These are phyloP conservation scores for Lepidocolaptes lacrymiger DNA, from an alignment of 2,797 vertebrate species.

Conservation along the genomic window DNA sequence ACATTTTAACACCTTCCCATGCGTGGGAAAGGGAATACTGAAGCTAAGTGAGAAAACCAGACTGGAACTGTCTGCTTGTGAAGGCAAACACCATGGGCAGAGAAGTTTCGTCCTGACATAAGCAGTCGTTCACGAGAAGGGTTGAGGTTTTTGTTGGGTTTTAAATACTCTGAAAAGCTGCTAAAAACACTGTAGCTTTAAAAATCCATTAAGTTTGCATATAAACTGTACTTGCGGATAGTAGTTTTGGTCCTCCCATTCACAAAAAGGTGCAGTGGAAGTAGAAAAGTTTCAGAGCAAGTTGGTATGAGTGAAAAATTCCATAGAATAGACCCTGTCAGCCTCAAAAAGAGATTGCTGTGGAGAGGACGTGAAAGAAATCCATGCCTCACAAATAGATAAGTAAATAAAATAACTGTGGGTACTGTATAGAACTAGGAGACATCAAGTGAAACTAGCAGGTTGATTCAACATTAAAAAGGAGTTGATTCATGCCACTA, in stretches of 20 bases:
- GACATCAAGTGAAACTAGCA: background rate
- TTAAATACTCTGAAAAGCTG: background rate
- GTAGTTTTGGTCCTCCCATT: background rate
- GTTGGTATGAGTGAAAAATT: background rate
- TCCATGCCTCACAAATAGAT: background rate
- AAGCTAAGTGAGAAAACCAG: background rate
- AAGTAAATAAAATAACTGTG: background rate
- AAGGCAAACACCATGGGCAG: background rate
- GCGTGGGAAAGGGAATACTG: background rate
- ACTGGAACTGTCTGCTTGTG: background rate
- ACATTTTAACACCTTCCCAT: background rate
- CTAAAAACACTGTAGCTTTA: background rate
- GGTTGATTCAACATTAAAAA: background rate
- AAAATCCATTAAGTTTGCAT: background rate
- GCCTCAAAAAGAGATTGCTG: background rate
- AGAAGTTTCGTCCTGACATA: background rate
- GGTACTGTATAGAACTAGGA: background rate
- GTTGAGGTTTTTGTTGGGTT: background rate
- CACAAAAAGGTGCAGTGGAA: background rate
- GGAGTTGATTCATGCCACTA: background rate
- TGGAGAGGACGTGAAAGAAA: background rate
- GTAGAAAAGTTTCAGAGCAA: background rate
- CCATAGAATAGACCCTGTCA: background rate
- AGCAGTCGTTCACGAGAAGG: background rate
- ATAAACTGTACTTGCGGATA: background rate